A percentile compares a stretch with the other conserved stretches of the same genome.
Conservation (phyloP, 2,113 vertebrate species). For the Lagopus leucura region DNA sequence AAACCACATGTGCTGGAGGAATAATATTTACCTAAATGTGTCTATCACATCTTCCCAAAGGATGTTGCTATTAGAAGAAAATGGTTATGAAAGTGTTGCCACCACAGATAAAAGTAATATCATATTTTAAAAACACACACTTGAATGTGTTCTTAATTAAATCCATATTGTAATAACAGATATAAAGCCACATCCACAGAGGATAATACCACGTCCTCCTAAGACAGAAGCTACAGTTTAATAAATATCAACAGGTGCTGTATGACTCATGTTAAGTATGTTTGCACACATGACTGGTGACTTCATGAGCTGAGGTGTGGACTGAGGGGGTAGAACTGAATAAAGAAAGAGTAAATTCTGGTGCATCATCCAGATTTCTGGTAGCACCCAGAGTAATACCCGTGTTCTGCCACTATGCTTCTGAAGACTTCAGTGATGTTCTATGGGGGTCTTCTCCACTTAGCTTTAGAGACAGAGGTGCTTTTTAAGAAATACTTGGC, state of each 20-base stretch:
- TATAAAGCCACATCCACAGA: conserved; percentile 27
- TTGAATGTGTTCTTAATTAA: conserved; percentile 37
- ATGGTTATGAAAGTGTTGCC: conserved; percentile 1
- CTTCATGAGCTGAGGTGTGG: background rate
- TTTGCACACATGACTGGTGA: background rate
- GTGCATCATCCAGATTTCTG: background rate
- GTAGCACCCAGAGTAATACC: background rate
- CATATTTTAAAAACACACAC: background rate
- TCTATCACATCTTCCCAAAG: conserved; percentile 41
- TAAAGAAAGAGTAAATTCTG: background rate
- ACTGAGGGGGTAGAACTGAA: background rate
- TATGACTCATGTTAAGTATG: background rate
- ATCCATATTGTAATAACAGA: conserved; percentile 31
- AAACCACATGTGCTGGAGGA: conserved; percentile 48
- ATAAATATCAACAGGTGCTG: conserved; percentile 43
- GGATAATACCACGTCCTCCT: background rate
- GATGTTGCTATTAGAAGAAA: conserved; percentile 30
- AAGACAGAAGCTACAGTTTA: conserved; percentile 24
- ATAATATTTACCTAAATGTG: conserved; percentile 51
- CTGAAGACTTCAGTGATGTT: background rate
- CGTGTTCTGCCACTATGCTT: background rate
- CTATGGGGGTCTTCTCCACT: background rate
- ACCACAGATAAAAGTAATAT: conserved; percentile 7
- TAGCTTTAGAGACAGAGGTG: background rate
- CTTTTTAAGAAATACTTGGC: background rate